Evolutionary conservation across 2,888 invertebrate genomes (phyloP), one percentile per base, ranked within the genome.

Genomic region (Entomobrya multifasciata): DNA sequence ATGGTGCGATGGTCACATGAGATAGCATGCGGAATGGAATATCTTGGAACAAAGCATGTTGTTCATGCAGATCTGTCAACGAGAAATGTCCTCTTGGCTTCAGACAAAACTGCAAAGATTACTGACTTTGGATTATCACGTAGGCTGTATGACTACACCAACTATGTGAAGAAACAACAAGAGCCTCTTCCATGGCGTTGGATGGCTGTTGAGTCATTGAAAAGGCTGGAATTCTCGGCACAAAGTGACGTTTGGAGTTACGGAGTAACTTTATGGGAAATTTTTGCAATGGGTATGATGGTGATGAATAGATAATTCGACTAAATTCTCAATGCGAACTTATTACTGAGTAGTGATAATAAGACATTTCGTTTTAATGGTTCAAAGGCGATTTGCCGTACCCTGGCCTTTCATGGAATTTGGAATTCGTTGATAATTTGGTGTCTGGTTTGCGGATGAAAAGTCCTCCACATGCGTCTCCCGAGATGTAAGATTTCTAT

Each of bases 371-470:
- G 3, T 49, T 49, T 49, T 49, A n/a, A 11, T 30, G 11, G 4
- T 36, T 36, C 8, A 36, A 36, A 74, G 88, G 86, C 0, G 74
- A 84, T 25, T 17, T 77, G 2, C 88, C 88, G 11, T 88, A 87
- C 30, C 87, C 88, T 13, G 88, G 88, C 2, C 44, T 87, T 1
- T 60, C 36, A 1, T 88, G 87, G 87, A 87, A 81, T 17, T 11
- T 84, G 17, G 84, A 84, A 3, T 88, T 87, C 60, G 77, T 84
- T 17, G 81, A 83, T 41, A 36, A 44, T n/a, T 25, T 88, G 0
- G 44, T 70, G 13, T 49, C 44, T 1, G 88, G 88, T 3, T 44
- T 88, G 13, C 76, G 88, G 47, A 49, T 86, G 72, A 65, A 85
- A 41, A 25, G 44, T 11, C 88, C 88, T 15, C 41, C 77, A 15